Evolutionary conservation across 1,140 invertebrate species (phyloP).

Genomic region (Drosophila guanche): DNA sequence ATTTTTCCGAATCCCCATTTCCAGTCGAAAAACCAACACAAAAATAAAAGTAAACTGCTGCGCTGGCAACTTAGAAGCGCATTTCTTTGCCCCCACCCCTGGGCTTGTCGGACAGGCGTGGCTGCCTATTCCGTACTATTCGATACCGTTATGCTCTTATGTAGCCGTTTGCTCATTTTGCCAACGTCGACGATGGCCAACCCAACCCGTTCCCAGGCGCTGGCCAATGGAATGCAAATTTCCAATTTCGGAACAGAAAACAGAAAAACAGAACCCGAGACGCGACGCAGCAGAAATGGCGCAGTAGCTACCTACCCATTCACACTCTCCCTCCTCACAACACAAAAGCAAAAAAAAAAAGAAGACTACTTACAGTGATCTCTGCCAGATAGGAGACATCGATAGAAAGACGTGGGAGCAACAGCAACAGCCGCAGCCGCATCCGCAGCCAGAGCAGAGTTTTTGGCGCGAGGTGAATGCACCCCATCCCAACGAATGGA

Average conservation of each 20-base stretch:
- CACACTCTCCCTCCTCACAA: background rate
- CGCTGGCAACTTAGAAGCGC: slow-evolving; percentile 47
- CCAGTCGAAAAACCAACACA: background rate
- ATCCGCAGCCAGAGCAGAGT: background rate
- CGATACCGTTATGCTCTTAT: slow-evolving; percentile 28
- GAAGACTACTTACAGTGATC: slow-evolving; percentile 30
- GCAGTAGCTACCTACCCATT: slow-evolving; percentile 17
- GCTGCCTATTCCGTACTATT: slow-evolving; percentile 40
- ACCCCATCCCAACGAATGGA: background rate
- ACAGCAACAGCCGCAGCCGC: background rate
- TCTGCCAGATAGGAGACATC: slow-evolving; percentile 12
- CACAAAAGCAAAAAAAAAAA: background rate
- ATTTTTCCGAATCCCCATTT: slow-evolving; percentile 23
- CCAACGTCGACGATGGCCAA: slow-evolving; percentile 21
- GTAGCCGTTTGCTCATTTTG: slow-evolving; percentile 23
- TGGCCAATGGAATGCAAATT: slow-evolving; percentile 27
- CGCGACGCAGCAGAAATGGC: slow-evolving; percentile 30
- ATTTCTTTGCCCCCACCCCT: background rate
- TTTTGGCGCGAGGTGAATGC: slow-evolving; percentile 27
- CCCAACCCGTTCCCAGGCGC: slow-evolving; percentile 11
- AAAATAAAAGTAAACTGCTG: slow-evolving; percentile 22
- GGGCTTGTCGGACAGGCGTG: background rate
- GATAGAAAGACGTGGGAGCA: background rate
- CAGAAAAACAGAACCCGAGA: background rate
- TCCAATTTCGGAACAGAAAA: slow-evolving; percentile 14